A percentile compares a stretch with the other conserved stretches of the same genome.
phyloP scores from a whole-genome alignment of 2,888 invertebrate genomes.

The Cordilura impudica region DNA sequence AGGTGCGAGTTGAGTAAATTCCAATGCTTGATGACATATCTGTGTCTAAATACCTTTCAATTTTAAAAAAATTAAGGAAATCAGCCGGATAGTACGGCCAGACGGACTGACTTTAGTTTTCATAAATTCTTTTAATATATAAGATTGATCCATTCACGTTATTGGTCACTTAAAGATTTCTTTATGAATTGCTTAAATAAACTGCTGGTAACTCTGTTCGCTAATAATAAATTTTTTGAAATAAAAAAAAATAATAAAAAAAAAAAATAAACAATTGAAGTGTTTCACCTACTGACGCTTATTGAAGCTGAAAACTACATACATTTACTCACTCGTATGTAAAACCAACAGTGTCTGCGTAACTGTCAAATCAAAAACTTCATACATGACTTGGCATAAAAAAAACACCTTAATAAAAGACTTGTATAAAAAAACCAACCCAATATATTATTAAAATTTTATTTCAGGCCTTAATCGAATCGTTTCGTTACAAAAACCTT shows the following conservation, averaged over 20 bases:
- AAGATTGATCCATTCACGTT: too few species aligned
- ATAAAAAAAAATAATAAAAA: not conserved
- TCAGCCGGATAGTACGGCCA: too few species aligned
- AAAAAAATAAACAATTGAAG: not conserved
- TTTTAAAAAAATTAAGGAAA: too few species aligned
- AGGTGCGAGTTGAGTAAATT: too few species aligned
- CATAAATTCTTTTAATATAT: too few species aligned
- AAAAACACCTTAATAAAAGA: not conserved
- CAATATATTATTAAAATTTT: not conserved
- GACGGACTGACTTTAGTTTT: too few species aligned
- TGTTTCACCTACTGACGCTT: constrained; percentile 1
- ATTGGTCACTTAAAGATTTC: too few species aligned
- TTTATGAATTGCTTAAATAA: too few species aligned
- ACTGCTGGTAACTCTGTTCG: not conserved
- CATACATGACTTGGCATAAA: constrained; percentile 20
- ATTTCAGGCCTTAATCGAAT: constrained; percentile 25
- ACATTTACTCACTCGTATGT: not conserved
- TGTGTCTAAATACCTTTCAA: too few species aligned
- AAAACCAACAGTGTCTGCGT: constrained; percentile 12
- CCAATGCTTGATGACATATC: too few species aligned
- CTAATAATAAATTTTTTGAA: not conserved
- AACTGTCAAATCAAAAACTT: not conserved
- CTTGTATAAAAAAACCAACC: not conserved
- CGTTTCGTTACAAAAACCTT: constrained; percentile 16
- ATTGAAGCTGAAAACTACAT: not conserved